phyloP scores from a whole-genome alignment of 2,113 vertebrate genomes.

The Cochlearius cochlearius region DNA sequence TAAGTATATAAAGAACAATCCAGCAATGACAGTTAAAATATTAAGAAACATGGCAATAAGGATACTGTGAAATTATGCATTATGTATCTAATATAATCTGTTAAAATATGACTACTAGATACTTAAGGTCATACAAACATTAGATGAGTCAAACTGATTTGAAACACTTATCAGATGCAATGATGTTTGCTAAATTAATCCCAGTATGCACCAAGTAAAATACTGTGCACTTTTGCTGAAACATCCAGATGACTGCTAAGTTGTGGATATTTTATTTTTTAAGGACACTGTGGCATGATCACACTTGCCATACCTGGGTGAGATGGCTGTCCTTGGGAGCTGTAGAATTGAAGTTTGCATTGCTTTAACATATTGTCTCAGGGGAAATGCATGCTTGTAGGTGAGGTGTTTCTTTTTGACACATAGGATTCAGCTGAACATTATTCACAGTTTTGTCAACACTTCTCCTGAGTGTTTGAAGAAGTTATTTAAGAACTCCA shows the following conservation, averaged over 20 bases:
- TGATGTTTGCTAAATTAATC: background rate
- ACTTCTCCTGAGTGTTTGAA: background rate
- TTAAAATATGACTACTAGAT: background rate
- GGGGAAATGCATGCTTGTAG: background rate
- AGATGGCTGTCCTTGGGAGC: background rate
- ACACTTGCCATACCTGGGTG: background rate
- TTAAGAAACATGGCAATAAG: background rate
- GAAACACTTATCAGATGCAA: background rate
- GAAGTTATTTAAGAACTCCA: constrained; percentile 30
- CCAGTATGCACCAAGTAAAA: background rate
- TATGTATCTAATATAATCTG: background rate
- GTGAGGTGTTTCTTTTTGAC: constrained; percentile 3
- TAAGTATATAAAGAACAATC: background rate
- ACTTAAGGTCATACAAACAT: background rate
- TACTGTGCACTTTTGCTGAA: background rate
- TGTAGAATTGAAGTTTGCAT: background rate
- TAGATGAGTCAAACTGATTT: background rate
- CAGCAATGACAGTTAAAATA: background rate
- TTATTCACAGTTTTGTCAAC: constrained; percentile 42
- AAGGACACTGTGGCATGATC: background rate
- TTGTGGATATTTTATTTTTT: background rate
- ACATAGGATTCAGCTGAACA: background rate
- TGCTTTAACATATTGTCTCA: background rate
- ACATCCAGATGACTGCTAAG: background rate
- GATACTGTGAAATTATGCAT: background rate